Evolutionary conservation across 2,797 vertebrate species (phyloP).

Genomic region (Rhynchonycteris naso): DNA sequence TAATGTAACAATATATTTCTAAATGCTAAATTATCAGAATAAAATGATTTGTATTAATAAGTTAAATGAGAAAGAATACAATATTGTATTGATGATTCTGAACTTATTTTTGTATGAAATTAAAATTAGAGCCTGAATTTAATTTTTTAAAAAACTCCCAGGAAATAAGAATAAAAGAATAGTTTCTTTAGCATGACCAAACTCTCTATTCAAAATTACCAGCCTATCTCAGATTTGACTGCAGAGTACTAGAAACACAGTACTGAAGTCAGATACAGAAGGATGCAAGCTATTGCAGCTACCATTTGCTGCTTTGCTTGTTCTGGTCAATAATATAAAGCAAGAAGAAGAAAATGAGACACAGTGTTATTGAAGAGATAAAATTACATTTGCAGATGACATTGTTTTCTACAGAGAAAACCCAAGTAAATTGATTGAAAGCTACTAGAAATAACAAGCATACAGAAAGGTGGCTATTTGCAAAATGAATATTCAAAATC

Average conservation of each 20-base stretch:
- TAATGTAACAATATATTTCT: background rate
- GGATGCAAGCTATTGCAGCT: background rate
- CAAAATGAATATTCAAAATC: background rate
- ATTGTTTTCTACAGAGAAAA: background rate
- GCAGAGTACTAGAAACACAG: background rate
- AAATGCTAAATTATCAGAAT: conserved; percentile 35
- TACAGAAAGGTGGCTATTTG: background rate
- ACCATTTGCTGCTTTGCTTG: background rate
- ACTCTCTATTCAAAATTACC: background rate
- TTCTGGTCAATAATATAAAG: background rate
- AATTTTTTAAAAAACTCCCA: background rate
- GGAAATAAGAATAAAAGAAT: background rate
- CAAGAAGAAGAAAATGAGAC: background rate
- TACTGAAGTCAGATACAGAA: background rate
- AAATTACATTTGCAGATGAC: background rate
- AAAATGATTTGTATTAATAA: background rate
- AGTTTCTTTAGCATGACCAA: background rate
- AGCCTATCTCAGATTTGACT: background rate
- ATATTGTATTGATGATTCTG: background rate
- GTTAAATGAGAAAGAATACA: background rate
- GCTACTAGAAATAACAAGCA: background rate
- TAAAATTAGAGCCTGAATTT: conserved; percentile 37
- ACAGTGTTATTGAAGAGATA: background rate
- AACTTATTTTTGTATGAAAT: conserved; percentile 42
- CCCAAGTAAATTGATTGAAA: background rate